Evolutionary conservation across 2,797 vertebrate genomes (phyloP).

Genomic region (Aphelocoma californica): DNA sequence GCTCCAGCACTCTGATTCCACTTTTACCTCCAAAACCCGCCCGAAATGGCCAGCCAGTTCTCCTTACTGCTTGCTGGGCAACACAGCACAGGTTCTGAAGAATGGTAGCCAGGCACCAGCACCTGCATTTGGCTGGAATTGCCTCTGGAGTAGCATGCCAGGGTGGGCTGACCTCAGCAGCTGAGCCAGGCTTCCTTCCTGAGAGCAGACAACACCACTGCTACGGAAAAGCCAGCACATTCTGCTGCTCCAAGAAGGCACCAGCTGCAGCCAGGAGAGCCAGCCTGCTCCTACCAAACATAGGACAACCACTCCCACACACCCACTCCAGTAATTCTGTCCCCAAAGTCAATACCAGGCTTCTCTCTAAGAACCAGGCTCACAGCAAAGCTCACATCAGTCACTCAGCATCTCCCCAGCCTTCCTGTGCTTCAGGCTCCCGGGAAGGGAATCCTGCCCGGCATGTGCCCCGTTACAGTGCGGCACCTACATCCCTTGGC

Average conservation of each 20-base stretch:
- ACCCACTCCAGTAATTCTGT: neutral
- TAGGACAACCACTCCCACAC: accelerated
- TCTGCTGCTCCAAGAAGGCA: neutral
- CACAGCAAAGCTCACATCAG: neutral
- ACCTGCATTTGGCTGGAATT: neutral
- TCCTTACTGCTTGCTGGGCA: accelerated
- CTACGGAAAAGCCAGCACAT: neutral
- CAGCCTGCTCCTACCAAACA: neutral
- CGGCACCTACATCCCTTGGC: accelerated
- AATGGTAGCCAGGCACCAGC: neutral
- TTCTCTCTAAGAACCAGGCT: neutral
- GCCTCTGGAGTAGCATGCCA: neutral
- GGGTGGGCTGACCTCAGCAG: neutral
- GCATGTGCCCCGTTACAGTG: neutral
- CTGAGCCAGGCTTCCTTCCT: neutral
- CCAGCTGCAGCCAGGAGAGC: neutral
- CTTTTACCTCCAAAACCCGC: neutral
- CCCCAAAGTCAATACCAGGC: neutral
- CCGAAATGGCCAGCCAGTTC: neutral
- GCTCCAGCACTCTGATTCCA: neutral
- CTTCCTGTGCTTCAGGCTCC: neutral
- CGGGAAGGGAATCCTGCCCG: accelerated
- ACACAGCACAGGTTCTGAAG: neutral
- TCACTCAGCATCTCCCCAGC: neutral
- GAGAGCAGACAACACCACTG: neutral